Conservation (phyloP, 2,888 invertebrate species). For the Entomobrya proxima region DNA sequence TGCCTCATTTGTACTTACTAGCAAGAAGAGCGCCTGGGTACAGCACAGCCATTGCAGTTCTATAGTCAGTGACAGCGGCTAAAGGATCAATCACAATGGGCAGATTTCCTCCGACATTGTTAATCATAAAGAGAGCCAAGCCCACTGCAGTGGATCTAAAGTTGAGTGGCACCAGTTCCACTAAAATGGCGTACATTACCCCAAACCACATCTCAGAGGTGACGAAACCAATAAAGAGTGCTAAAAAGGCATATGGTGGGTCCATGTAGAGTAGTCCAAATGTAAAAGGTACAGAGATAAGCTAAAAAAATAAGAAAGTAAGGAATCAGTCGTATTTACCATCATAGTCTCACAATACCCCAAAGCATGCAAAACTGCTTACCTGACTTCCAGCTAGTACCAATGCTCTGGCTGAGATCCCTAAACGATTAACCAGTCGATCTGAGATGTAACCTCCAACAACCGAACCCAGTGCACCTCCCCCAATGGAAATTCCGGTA, state of each 20-base stretch:
- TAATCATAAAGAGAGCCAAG: slow-evolving; percentile 93
- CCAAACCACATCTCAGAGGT: slow-evolving; percentile 98
- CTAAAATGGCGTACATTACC: slow-evolving; percentile 91
- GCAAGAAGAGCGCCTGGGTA: slow-evolving; percentile 92
- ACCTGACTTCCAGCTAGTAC: slow-evolving; percentile 85
- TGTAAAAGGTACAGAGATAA: slow-evolving; percentile 89
- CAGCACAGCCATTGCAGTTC: slow-evolving; percentile 90
- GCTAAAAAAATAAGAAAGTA: slow-evolving; percentile 78
- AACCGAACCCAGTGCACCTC: slow-evolving; percentile 86
- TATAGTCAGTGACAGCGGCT: slow-evolving; percentile 87
- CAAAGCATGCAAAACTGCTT: too few relatives aligned
- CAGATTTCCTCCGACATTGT: slow-evolving; percentile 92
- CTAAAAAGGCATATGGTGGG: slow-evolving; percentile 91
- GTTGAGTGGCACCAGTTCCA: slow-evolving; percentile 90
- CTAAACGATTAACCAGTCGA: slow-evolving; percentile 91
- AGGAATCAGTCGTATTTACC: too few relatives aligned
- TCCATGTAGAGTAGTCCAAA: slow-evolving; percentile 90
- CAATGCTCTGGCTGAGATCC: slow-evolving; percentile 87
- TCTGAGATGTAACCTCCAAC: slow-evolving; percentile 85
- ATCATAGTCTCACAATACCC: too few relatives aligned
- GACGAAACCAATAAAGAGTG: slow-evolving; percentile 91
- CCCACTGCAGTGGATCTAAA: slow-evolving; percentile 91
- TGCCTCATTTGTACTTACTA: slow-evolving; percentile 82
- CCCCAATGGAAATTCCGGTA: slow-evolving; percentile 90
- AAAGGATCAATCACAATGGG: slow-evolving; percentile 92